Base-by-base conservation (phyloP, 1,140 invertebrate species). In the Cyclargus thomasi region DNA sequence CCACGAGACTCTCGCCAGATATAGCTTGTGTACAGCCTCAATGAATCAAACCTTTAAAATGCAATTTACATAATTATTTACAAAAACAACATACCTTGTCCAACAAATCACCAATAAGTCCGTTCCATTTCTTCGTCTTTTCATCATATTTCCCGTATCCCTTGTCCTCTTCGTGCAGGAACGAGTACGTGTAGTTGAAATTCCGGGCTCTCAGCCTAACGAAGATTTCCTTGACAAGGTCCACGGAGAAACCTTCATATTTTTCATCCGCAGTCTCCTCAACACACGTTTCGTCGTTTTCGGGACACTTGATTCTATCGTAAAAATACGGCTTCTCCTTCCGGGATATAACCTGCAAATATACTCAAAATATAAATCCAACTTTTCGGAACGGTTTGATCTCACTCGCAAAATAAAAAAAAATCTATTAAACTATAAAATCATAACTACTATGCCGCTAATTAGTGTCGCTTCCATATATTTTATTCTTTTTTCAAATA, bases 31-130 rank as follows among this genome's bases (percentile, higher is more conserved):
- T n/a, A n/a, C n/a, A n/a, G n/a, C n/a, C n/a, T n/a, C n/a, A n/a
- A n/a, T n/a, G n/a, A n/a, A n/a, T n/a, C n/a, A n/a, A n/a, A n/a
- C n/a, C n/a, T n/a, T n/a, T n/a, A n/a, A 29, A 29, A 29, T 7
- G 29, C 29, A 29, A 8, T 8, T 2, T 29, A 29, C 29, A 29
- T 7, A 4, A 7, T 29, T 29, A 29, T 7, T 29, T 5, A 29
- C 29, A 55, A 8, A 55, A 8, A 14, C 71, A 21, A 67, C 68
- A 77, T 76, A 88, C 88, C 71, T 90, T 87, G 79, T 96, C 94
- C 23, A 97, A 90, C 2, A 98, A 87, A 65, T 96, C 94, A 62
- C 93, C 94, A 21, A 98, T 95, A n/a, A 98, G 92, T 0, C 97
- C 97, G 77, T 95, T 94, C 97, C 97, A 98, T 78, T 84, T 90